A percentile compares a stretch with the other conserved stretches of the same genome.
Evolutionary conservation across 2,797 vertebrate species (phyloP).

Genomic region (Xiphophorus birchmanni): DNA sequence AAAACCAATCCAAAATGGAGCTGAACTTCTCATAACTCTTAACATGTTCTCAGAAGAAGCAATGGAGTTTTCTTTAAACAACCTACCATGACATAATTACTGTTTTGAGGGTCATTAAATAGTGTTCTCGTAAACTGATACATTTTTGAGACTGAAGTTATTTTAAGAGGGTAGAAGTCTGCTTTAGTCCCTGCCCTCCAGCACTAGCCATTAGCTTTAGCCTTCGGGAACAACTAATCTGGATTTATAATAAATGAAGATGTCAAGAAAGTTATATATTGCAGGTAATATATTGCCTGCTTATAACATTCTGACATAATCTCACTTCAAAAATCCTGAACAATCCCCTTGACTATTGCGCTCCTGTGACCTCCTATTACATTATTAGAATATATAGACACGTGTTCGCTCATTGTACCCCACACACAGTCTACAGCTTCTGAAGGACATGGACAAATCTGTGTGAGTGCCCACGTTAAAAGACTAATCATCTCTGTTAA

Average conservation of each 20-base stretch:
- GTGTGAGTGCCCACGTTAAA: conserved; percentile 37
- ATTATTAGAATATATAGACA: conserved; percentile 16
- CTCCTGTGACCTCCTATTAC: conserved; percentile 15
- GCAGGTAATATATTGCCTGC: conserved; percentile 3
- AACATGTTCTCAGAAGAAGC: neutral
- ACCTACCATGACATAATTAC: neutral
- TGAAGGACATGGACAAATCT: conserved; percentile 52
- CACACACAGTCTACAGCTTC: conserved; percentile 12
- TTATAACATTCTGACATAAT: conserved; percentile 9
- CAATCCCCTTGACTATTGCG: conserved; percentile 1
- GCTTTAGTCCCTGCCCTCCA: neutral
- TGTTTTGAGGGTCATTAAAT: neutral
- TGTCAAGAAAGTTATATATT: neutral
- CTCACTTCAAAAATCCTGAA: neutral
- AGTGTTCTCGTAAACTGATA: neutral
- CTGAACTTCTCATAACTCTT: neutral
- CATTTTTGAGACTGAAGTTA: neutral
- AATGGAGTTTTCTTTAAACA: neutral
- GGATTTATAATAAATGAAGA: conserved; percentile 1
- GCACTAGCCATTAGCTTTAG: conserved; percentile 4
- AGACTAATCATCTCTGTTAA: conserved; percentile 73
- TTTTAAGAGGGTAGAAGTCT: neutral
- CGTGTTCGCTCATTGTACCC: conserved; percentile 11
- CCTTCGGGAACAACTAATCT: conserved; percentile 2
- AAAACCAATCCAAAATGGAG: neutral